A percentile compares a stretch with the other conserved stretches of the same genome.
phyloP scores from a whole-genome alignment of 2,888 invertebrate species.

The Aspidapion aeneum region DNA sequence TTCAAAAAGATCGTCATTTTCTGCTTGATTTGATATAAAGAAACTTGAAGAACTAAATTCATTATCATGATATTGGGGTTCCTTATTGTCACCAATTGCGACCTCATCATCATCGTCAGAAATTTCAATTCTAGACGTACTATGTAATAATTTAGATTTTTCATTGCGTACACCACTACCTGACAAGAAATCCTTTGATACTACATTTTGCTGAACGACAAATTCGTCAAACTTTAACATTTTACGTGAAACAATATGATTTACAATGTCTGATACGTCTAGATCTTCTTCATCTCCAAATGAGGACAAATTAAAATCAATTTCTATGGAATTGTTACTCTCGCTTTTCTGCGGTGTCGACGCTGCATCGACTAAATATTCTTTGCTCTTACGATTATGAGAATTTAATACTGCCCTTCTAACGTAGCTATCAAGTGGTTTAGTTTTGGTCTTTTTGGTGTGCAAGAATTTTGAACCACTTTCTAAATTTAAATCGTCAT shows the following conservation, averaged over 20 bases:
- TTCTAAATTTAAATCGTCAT: constrained; percentile 13
- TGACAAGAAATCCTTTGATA: not conserved
- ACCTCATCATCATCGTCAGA: not conserved
- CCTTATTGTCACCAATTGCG: not conserved
- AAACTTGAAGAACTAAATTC: constrained; percentile 34
- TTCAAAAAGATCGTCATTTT: constrained; percentile 60
- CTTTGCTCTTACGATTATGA: constrained; percentile 23
- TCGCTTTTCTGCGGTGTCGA: constrained; percentile 32
- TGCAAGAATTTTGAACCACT: constrained; percentile 21
- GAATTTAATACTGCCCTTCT: constrained; percentile 29
- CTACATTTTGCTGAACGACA: not conserved
- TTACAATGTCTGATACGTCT: constrained; percentile 54
- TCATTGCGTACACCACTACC: not conserved
- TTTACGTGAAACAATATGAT: constrained; percentile 48
- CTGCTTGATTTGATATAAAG: constrained; percentile 39
- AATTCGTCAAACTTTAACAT: constrained; percentile 22
- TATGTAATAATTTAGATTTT: not conserved
- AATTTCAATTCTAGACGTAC: not conserved
- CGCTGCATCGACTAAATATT: constrained; percentile 7
- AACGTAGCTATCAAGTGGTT: constrained; percentile 39
- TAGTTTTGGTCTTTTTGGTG: constrained; percentile 13
- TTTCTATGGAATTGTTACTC: constrained; percentile 6
- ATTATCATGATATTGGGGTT: not conserved
- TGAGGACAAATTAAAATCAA: constrained; percentile 36
- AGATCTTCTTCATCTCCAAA: constrained; percentile 46